phyloP scores from a whole-genome alignment of 2,888 invertebrate species.

The Hirtodrosophila confusa region DNA sequence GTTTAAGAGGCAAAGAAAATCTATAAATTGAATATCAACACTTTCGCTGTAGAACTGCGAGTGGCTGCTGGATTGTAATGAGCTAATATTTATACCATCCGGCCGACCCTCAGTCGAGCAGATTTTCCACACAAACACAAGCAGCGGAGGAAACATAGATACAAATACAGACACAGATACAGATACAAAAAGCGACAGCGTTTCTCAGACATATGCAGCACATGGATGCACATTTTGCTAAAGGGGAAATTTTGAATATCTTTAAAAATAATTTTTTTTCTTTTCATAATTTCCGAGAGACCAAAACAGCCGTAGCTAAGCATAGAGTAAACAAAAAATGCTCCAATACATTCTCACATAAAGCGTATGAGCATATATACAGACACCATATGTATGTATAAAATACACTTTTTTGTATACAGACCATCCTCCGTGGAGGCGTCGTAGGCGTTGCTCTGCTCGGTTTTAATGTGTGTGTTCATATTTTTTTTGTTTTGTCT shows the following conservation, averaged over 20 bases:
- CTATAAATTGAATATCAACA: constrained; percentile 83
- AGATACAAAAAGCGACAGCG: constrained; percentile 20
- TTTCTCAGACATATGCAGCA: constrained; percentile 55
- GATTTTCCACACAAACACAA: constrained; percentile 63
- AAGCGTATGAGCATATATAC: constrained; percentile 12
- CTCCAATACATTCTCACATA: constrained; percentile 40
- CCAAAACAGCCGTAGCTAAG: constrained; percentile 49
- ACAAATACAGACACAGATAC: constrained; percentile 18
- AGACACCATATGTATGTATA: background rate
- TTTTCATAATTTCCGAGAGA: constrained; percentile 66
- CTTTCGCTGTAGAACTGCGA: constrained; percentile 85
- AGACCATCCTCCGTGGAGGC: constrained; percentile 63
- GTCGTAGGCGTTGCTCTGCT: constrained; percentile 63
- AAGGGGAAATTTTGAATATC: constrained; percentile 73
- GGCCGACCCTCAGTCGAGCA: constrained; percentile 70
- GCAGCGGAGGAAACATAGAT: constrained; percentile 4
- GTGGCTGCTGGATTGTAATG: constrained; percentile 83
- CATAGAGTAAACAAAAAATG: constrained; percentile 70
- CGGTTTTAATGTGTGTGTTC: constrained; percentile 20
- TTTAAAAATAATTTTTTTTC: constrained; percentile 70
- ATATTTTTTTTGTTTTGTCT: constrained; percentile 70
- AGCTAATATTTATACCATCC: constrained; percentile 84
- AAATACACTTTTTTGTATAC: constrained; percentile 15
- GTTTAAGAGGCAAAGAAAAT: constrained; percentile 77
- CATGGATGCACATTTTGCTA: constrained; percentile 76